Conservation (phyloP, 2,113 vertebrate genomes). For the Xiphias gladius region DNA sequence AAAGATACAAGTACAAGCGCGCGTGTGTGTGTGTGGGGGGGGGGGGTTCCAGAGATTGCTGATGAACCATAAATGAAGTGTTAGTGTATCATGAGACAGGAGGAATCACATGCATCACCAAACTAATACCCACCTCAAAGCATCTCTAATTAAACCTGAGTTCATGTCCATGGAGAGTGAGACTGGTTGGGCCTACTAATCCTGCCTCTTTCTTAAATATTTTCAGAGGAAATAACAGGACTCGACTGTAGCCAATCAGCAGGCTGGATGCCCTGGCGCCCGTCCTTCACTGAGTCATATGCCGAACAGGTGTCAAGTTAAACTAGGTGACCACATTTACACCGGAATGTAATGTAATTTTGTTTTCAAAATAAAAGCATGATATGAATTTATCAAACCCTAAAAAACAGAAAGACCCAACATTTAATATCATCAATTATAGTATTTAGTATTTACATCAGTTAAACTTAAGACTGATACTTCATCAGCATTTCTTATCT, state of each 20-base stretch:
- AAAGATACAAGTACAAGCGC: too few relatives aligned
- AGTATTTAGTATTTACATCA: too few relatives aligned
- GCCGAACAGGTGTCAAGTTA: background rate
- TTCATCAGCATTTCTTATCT: too few relatives aligned
- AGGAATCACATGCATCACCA: background rate
- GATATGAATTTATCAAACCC: too few relatives aligned
- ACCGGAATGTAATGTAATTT: rapidly evolving
- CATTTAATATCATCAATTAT: too few relatives aligned
- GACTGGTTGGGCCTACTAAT: background rate
- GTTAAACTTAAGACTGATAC: too few relatives aligned
- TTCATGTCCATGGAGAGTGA: background rate
- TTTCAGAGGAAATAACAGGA: slow-evolving; percentile 28
- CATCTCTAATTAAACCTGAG: background rate
- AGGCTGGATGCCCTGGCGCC: background rate
- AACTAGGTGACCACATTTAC: rapidly evolving
- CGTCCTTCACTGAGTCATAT: slow-evolving; percentile 34
- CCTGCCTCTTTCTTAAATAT: background rate
- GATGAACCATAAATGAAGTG: background rate
- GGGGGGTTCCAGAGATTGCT: too few relatives aligned
- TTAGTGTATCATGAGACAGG: background rate
- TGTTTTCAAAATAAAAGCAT: slow-evolving; percentile 43
- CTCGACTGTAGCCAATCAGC: slow-evolving; percentile 39
- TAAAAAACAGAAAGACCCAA: too few relatives aligned
- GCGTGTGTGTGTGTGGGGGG: too few relatives aligned
- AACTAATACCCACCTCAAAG: background rate